A percentile compares a stretch with the other conserved stretches of the same genome.
These are phyloP conservation scores for Dorcus parallelipipedus DNA, from an alignment of 2,888 invertebrate species.

Conservation along the genomic window DNA sequence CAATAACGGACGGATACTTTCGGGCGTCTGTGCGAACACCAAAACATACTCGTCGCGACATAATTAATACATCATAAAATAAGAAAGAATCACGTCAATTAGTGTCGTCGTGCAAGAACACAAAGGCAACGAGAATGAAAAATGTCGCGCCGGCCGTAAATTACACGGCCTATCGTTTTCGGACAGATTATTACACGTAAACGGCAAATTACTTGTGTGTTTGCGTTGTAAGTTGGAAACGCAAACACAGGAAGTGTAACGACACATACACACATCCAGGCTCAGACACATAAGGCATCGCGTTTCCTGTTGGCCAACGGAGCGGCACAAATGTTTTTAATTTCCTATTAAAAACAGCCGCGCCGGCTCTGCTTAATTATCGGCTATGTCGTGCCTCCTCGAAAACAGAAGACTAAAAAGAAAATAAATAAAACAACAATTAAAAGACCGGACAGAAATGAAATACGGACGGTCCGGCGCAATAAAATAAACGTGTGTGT, in stretches of 20 bases:
- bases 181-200: too few species aligned
- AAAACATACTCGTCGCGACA: too few species aligned
- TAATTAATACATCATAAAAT: too few species aligned
- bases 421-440: not conserved
- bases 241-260: conserved; percentile 5
- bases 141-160: too few species aligned
- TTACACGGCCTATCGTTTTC: too few species aligned
- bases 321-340: conserved; percentile 16
- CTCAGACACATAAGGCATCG: not conserved
- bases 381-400: not conserved
- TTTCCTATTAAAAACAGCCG: conserved; percentile 10
- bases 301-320: conserved; percentile 9
- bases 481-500: conserved; percentile 1
- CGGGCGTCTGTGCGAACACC: too few species aligned
- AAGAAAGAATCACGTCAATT: too few species aligned
- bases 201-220: too few species aligned
- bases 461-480: not conserved
- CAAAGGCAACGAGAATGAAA: too few species aligned
- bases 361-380: conserved; percentile 13
- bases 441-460: not conserved
- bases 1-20: too few species aligned
- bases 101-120: too few species aligned
- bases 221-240: too few species aligned
- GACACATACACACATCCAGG: not conserved
- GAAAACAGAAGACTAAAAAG: conserved; percentile 4